These are phyloP conservation scores for Ibycter americanus DNA, from an alignment of 2,797 vertebrate genomes.

Conservation along the genomic window DNA sequence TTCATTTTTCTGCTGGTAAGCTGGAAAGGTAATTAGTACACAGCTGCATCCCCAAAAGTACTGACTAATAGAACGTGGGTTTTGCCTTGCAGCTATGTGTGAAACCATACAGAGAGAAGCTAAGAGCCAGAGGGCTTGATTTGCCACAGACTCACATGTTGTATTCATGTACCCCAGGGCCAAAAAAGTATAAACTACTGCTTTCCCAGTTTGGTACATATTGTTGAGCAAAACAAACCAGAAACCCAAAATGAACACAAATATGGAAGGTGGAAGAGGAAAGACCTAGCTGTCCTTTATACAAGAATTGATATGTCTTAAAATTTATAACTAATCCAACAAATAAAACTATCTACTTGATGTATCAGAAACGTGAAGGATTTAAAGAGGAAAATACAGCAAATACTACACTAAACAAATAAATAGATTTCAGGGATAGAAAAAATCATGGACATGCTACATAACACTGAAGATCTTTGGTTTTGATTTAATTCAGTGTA, in stretches of 20 bases:
- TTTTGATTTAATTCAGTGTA: not conserved
- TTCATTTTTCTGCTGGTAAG: slow-evolving; percentile 5
- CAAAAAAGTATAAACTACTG: not conserved
- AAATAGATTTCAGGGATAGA: not conserved
- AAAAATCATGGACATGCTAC: not conserved
- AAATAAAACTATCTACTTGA: not conserved
- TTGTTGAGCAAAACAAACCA: not conserved
- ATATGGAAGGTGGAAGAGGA: not conserved
- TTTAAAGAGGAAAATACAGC: not conserved
- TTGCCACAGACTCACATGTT: not conserved
- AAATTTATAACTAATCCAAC: not conserved
- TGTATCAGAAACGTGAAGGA: not conserved
- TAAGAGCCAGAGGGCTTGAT: not conserved
- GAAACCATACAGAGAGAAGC: not conserved
- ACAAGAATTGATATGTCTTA: not conserved
- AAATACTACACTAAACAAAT: not conserved
- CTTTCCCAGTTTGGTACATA: not conserved
- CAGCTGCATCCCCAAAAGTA: slow-evolving; percentile 7
- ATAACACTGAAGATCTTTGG: not conserved
- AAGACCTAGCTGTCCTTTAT: not conserved
- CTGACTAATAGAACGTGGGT: not conserved
- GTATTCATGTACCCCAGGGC: not conserved
- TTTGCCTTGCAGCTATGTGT: not conserved
- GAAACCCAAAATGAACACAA: not conserved
- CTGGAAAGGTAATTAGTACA: slow-evolving; percentile 22